Base-by-base conservation (phyloP, 2,113 vertebrate genomes). In the Callospermophilus lateralis region DNA sequence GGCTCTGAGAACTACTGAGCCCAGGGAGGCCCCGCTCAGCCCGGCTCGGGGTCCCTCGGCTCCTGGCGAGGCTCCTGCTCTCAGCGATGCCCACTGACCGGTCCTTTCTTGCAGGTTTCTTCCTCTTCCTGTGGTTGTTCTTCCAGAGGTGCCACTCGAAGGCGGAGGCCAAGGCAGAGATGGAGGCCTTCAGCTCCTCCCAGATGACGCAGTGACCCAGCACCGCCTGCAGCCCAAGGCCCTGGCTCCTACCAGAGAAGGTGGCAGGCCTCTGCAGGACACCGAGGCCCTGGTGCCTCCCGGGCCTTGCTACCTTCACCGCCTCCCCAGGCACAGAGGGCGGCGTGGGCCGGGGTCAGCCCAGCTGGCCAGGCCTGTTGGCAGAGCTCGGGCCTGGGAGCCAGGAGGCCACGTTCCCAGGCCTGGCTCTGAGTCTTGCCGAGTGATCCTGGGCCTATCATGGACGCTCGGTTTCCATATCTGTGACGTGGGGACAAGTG, bases 111-210 rank as follows among this genome's bases (percentile, higher is more conserved):
- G 37, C 96, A 98, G 98, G 98, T 20, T 94, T 98, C 90, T 95
- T 98, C 94, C 97, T 98, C 48, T 98, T 97, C 95, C 91, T 98
- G 84, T 98, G 98, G 98, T 97, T 97, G 92, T 98, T 97, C 45
- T 93, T 12, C 16, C 89, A 90, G 77, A 85, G 53, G 67, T 89
- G 22, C 42, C 76, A 0, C 42, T 77, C 89, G 0, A 61, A 91
- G 15, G 73, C 73, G 0, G 48, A 94, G 79, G 74, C 13, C 16
- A 53, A 95, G 76, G 77, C 80, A 0, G 51, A 80, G 91, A 80
- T 73, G 89, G 97, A 97, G 24, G 9, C 37, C 0, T 72, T 79
- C 84, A 87, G 73, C 53, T 93, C 91, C 28, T 94, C 96, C 42
- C 96, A 95, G 68, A 85, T 13, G 3, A 39, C 3, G 28, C 89